phyloP scores from a whole-genome alignment of 2,797 vertebrate genomes.

The Lindbergichthys nudifrons region DNA sequence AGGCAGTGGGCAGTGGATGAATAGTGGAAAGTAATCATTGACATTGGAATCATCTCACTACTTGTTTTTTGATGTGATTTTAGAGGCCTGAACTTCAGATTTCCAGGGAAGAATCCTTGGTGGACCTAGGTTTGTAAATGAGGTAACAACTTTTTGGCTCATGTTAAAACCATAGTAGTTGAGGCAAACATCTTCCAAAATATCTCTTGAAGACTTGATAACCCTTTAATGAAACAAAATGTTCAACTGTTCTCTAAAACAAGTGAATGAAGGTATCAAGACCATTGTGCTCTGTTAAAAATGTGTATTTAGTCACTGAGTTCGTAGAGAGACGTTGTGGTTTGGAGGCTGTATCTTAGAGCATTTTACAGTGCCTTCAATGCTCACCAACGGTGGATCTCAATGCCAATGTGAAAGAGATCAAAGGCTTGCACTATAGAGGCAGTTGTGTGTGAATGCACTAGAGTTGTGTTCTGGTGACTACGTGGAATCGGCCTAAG shows the following conservation, averaged over 20 bases:
- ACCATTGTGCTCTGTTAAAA: background rate
- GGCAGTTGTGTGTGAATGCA: slow-evolving; percentile 8
- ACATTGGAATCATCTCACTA: background rate
- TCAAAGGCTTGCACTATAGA: background rate
- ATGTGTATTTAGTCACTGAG: background rate
- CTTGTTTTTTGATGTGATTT: background rate
- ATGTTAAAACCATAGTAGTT: background rate
- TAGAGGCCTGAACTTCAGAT: slow-evolving; percentile 2
- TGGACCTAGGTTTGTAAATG: background rate
- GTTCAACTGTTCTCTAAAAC: background rate
- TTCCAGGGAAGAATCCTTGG: background rate
- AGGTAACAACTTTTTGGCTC: background rate
- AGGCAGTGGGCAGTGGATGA: background rate
- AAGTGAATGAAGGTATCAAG: background rate
- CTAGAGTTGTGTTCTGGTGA: slow-evolving; percentile 16
- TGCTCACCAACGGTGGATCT: background rate
- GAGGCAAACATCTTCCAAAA: background rate
- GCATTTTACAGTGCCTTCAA: background rate
- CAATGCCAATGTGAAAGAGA: background rate
- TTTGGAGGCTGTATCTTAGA: background rate
- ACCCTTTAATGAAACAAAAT: background rate
- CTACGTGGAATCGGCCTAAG: slow-evolving; percentile 32
- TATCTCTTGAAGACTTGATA: background rate
- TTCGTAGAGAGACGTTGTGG: background rate
- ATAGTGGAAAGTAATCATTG: background rate